Base-by-base conservation (phyloP, 2,113 vertebrate genomes). In the Chamaea fasciata region DNA sequence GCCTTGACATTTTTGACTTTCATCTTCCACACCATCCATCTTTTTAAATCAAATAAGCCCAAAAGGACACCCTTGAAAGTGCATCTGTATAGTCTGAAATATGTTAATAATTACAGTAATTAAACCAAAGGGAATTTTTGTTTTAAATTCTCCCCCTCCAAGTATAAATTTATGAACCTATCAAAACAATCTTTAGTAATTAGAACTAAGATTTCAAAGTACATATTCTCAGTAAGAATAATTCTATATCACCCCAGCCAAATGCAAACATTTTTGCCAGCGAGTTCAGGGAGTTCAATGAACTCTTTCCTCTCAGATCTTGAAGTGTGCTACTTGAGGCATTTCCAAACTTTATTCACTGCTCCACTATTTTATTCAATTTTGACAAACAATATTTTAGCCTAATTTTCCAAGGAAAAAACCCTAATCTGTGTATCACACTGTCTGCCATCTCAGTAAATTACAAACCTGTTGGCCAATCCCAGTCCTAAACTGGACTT, bases 41-140 rank as follows among this genome's bases (percentile, higher is more conserved):
- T 98, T 98, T 98, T 95, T 86, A 90, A 98, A 98, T 98, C 98
- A 98, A 97, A 98, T 98, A 98, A 98, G 98, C 98, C 98, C 98
- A 98, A 98, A 98, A 98, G 98, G 98, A 98, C 96, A 97, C 98
- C 98, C 98, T 98, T 98, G 99, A 98, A 99, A 98, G 98, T 97
- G 95, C 97, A 97, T 97, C 91, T 98, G 96, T 97, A 97, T 92
- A 96, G 97, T 95, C 97, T 98, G 98, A 98, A 98, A 98, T 97
- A 98, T 96, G 98, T 98, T 98, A 98, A 98, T 99, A 98, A 99
- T 99, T 98, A 99, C 98, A 98, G 98, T 99, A 98, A 99, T 98
- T 99, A 99, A 99, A 98, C 98, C 98, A 97, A 97, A 97, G 98
- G 98, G 99, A 98, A 96, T 97, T 95, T 95, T 94, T 96, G 94